These are phyloP conservation scores for Pleuronectes platessa DNA, from an alignment of 2,113 vertebrate genomes.

Conservation along the genomic window DNA sequence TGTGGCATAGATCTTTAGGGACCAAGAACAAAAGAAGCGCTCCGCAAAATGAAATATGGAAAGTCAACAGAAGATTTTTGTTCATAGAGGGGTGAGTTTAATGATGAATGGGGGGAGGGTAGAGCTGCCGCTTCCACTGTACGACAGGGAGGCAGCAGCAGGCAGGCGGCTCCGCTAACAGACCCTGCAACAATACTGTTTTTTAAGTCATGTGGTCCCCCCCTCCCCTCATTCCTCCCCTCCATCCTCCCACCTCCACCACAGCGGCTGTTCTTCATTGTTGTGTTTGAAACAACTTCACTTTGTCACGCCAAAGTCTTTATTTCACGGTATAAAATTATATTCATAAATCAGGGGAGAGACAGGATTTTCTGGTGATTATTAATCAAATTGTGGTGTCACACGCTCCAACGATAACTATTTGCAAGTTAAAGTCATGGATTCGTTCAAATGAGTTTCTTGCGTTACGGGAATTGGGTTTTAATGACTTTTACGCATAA, in stretches of 20 bases:
- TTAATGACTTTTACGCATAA: not conserved
- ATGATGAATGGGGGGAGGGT: slow-evolving; percentile 62
- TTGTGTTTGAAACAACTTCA: slow-evolving; percentile 73
- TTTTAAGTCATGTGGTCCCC: slow-evolving; percentile 70
- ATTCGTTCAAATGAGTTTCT: not conserved
- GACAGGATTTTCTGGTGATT: slow-evolving; percentile 3
- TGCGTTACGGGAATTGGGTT: not conserved
- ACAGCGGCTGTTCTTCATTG: slow-evolving; percentile 73
- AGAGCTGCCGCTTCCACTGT: slow-evolving; percentile 69
- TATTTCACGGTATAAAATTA: slow-evolving; percentile 40
- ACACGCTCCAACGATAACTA: not conserved
- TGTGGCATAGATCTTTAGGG: rapidly evolving
- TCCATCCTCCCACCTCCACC: slow-evolving; percentile 70
- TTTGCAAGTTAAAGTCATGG: not conserved
- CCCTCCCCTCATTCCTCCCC: slow-evolving; percentile 40
- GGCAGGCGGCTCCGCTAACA: slow-evolving; percentile 80
- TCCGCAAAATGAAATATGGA: slow-evolving; percentile 32
- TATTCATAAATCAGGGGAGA: slow-evolving; percentile 29
- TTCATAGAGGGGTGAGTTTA: slow-evolving; percentile 56
- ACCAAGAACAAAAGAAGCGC: not conserved
- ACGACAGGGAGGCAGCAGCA: slow-evolving; percentile 83
- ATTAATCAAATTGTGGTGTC: slow-evolving; percentile 21
- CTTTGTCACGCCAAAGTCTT: slow-evolving; percentile 64
- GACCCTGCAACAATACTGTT: slow-evolving; percentile 81
- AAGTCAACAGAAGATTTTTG: slow-evolving; percentile 43